Base-by-base conservation (phyloP, 1,140 invertebrate genomes). In the Drosophila nigromelanica region DNA sequence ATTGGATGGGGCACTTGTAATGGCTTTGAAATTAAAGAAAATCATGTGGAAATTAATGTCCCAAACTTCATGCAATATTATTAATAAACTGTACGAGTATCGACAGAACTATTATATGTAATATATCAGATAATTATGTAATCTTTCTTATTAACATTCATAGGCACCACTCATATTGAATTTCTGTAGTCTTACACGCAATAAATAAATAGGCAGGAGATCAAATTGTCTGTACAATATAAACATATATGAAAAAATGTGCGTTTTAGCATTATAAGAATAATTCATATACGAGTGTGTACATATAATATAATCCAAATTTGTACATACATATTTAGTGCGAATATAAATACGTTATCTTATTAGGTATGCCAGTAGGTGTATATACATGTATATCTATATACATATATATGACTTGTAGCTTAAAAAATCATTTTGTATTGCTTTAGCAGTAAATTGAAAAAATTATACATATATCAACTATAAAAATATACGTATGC, bases 211-310 rank as follows among this genome's bases (percentile, higher is more conserved):
- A 67, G 37, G 39, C 39, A 50, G 8, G 15, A 35, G 60, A 67
- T 71, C 35, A 21, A 55, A 52, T 56, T 50, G 48, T 51, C 14
- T 75, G 40, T 39, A 48, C 40, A 37, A 56, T 74, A 78, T 64
- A 56, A 55, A 43, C 50, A 52, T 63, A 52, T 64, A 51, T 43
- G 7, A 45, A 43, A 71, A 45, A 47, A 70, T 58, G 76, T 85
- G 73, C 80, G 80, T 85, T 85, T 85, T 85, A 85, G 80, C 80
- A 85, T 85, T 61, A 55, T 67, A 33, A 48, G 18, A 52, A 45
- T 33, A 47, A 30, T 47, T 55, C 51, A 52, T 59, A 66, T 55
- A 71, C 30, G 11, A 37, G 42, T 43, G 39, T 62, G 56, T 60
- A 61, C 30, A 68, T 58, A 33, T 39, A 45, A 45, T 37, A 43